Evolutionary conservation across 2,888 invertebrate genomes (phyloP).

Genomic region (Helobdella robusta): DNA sequence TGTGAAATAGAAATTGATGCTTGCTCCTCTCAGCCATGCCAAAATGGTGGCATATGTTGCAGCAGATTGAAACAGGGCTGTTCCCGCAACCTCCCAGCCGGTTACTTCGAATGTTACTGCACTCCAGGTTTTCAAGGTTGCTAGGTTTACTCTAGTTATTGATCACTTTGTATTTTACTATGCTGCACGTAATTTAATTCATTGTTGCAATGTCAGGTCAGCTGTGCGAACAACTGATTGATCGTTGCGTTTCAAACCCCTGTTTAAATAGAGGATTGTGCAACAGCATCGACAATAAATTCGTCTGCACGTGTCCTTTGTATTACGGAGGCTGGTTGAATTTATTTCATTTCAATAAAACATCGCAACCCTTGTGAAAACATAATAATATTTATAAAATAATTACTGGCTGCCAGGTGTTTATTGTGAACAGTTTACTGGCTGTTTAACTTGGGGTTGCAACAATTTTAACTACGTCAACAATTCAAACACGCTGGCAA

Average conservation of each 20-base stretch:
- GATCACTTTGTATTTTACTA: background rate
- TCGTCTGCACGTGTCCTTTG: constrained; percentile 36
- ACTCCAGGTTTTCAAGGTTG: constrained; percentile 38
- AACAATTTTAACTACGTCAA: no score
- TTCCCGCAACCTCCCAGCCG: constrained; percentile 30
- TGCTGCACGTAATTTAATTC: no score
- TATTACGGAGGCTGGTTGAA: constrained; percentile 33
- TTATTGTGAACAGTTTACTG: constrained; percentile 31
- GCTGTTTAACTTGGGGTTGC: constrained; percentile 26
- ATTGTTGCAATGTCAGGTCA: constrained; percentile 31
- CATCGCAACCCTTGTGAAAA: background rate
- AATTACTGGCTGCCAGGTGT: constrained; percentile 28
- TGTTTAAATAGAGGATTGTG: constrained; percentile 37
- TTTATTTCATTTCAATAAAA: background rate
- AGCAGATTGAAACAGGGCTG: constrained; percentile 34
- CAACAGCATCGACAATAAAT: constrained; percentile 29
- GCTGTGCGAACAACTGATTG: constrained; percentile 32
- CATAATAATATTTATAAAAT: background rate
- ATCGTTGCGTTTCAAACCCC: constrained; percentile 37
- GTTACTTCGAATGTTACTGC: constrained; percentile 41
- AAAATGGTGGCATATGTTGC: constrained; percentile 37
- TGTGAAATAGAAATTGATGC: constrained; percentile 39
- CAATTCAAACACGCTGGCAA: no score
- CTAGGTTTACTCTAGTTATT: background rate
- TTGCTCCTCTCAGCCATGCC: constrained; percentile 41